Evolutionary conservation across 2,797 vertebrate genomes (phyloP), one percentile per base, ranked within the genome.

Genomic region (Myotis planiceps): DNA sequence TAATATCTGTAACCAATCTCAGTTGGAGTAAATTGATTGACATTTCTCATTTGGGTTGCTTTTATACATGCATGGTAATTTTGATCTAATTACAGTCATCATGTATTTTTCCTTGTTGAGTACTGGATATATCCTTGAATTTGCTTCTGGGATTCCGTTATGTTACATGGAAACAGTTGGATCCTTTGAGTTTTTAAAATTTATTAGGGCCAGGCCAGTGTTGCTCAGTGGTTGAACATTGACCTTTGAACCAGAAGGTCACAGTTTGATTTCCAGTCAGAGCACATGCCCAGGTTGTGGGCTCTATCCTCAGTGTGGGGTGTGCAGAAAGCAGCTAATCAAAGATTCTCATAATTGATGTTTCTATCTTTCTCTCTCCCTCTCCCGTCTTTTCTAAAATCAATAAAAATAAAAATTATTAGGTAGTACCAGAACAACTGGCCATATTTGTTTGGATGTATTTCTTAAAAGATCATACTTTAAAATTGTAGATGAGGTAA

Each of bases 51-150:
- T 78, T 80, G 25, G 16, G 16, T 78, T 80, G 23, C 23, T 63
- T 55, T 29, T 79, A 84, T 90, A 49, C 27, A 90, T 49, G 49
- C 15, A 34, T 65, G 5, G 9, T 71, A 65, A 71, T 51, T 93
- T 72, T 87, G 21, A 94, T 75, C 88, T 90, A n/a, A 87, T 94
- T 45, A 92, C 0, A 74, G n/a, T 60, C 47, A 60, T 79, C 51
- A 55, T 42, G 4, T 55, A 53, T 72, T 83, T 84, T 76, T 72
- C 21, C 9, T 72, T 88, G 21, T 72, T 88, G 37, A 32, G 10
- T 92, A n/a, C 10, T 95, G 23, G 18, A 51, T 69, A 42, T 80
- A 80, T 72, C 68, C 13, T 68, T 90, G 27, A 90, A 63, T 90
- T 82, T 90, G 39, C 8, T 87, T 84, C 68, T 83, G 65, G 3